Evolutionary conservation across 2,113 vertebrate genomes (phyloP), one percentile per base, ranked within the genome.

Genomic region (Larimichthys polyactis): DNA sequence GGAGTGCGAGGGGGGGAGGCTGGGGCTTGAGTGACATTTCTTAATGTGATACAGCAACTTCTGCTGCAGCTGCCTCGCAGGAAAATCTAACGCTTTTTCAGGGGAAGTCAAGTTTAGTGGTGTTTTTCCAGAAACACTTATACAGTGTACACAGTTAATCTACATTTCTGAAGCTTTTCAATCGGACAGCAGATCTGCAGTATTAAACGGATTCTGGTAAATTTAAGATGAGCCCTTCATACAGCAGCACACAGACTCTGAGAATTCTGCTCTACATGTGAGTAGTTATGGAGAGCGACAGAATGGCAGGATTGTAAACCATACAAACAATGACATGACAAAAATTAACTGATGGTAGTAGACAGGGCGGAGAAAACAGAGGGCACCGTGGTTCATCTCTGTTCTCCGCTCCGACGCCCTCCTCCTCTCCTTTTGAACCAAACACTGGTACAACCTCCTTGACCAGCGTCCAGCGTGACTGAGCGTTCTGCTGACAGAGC

Each of bases 1-100:
- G 79, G 93, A 79, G 22, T 17, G 11, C 3, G 7, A 14, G 19
- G 27, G 48, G 14, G 40, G 14, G 40, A 12, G 29, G 48, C 2
- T 3, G 40, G 29, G 43, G 20, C 3, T 43, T 68, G 40, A 22
- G 3, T 58, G 49, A 74, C 82, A 20, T 44, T 24, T 75, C 14
- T 54, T 59, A 58, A 70, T 52, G 49, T 4, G 19, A 62, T 48
- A 58, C 78, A 65, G 27, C 19, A 36, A 22, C 36, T 9, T 65
- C 10, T 55, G 1, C 24, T 43, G 19, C 24, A 27, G 49, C 15
- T 9, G 3, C 59, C 1, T 11, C 27, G 48, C 2, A 44, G 52
- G 12, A 40, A 66, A 32, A 67, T 5, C 27, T 3, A 16, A 5
- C 29, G 0, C 64, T 71, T 62, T 19, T 54, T 10, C 8, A 6